Conservation (phyloP, 2,797 vertebrate genomes). For the Leucoraja ocellata region DNA sequence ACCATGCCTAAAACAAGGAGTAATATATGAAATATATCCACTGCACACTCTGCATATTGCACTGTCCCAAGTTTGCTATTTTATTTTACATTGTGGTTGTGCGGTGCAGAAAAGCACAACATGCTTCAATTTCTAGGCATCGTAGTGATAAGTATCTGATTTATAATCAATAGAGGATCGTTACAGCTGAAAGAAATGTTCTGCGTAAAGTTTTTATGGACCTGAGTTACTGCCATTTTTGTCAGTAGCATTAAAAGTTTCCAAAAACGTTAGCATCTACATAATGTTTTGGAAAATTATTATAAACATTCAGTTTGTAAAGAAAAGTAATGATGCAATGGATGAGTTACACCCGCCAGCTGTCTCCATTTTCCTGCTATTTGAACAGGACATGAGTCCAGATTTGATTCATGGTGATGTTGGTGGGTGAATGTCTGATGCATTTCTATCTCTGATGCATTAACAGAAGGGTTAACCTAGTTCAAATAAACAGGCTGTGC, state of each 20-base stretch:
- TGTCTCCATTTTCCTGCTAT: background rate
- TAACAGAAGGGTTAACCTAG: background rate
- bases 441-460: background rate
- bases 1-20: too few relatives aligned
- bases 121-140: too few relatives aligned
- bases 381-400: background rate
- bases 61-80: too few relatives aligned
- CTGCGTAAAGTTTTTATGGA: background rate
- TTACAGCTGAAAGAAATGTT: background rate
- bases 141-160: background rate
- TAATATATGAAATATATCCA: too few relatives aligned
- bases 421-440: background rate
- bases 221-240: background rate
- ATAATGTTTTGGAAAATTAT: conserved; percentile 9
- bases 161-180: background rate
- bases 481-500: background rate
- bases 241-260: background rate
- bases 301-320: background rate
- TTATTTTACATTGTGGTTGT: too few relatives aligned
- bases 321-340: background rate
- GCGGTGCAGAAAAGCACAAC: too few relatives aligned
- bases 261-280: background rate
- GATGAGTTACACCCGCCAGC: background rate
- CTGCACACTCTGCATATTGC: too few relatives aligned
- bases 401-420: background rate